Base-by-base conservation (phyloP, 2,797 vertebrate species). In the Premnoplex brunnescens region DNA sequence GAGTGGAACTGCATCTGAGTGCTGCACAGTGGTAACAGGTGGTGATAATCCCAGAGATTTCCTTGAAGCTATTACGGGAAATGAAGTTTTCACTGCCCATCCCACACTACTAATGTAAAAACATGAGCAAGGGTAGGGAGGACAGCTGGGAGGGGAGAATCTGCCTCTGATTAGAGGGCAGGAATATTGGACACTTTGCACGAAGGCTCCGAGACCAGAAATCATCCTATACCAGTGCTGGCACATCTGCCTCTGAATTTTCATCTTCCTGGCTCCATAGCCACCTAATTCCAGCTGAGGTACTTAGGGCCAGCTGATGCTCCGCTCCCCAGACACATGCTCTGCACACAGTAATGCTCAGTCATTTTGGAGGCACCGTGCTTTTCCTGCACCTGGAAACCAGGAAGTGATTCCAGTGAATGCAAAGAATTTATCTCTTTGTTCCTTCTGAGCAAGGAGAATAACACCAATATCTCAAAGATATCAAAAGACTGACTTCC, bases 91-190 rank as follows among this genome's bases (percentile, higher is more conserved):
- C 86, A 79, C 77, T 90, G 89, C 82, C 78, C 80, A 71, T 67
- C 77, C 75, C 78, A 91, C 11, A 4, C 34, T 88, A 46, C 84
- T 59, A 44, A 82, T 34, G 24, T 26, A 77, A 86, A 54, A 88
- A 94, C 36, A 75, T 30, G 54, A 96, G 59, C 85, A 95, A 83
- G 63, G 90, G 48, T 54, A 85, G 79, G 78, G 37, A 55, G 77
- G 64, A 93, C 48, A 97, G 85, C 91, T 95, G 87, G 60, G 75
- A 75, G 46, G 34, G 21, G 26, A 93, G 51, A 37, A 85, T 93
- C 92, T 96, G 97, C 95, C 95, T 93, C 92, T 91, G 81, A 94
- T 97, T 95, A 97, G 69, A 85, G 59, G 22, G 27, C 27, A 82
- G 24, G 56, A 80, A 68, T 67, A 87, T 2, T 28, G 34, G 27